Evolutionary conservation across 2,113 vertebrate species (phyloP).

Genomic region (Craseonycteris thonglongyai): DNA sequence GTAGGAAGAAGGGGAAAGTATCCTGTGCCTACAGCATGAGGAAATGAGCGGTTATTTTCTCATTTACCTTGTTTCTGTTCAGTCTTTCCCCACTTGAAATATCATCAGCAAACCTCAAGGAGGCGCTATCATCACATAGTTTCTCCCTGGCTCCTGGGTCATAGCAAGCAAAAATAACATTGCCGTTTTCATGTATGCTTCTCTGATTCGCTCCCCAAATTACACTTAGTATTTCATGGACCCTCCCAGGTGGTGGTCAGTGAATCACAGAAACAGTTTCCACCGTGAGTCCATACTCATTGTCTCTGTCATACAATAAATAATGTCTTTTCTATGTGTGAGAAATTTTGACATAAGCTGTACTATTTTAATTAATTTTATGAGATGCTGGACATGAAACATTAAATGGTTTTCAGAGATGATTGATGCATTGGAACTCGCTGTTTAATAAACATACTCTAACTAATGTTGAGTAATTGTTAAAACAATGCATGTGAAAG

Average conservation of each 20-base stretch:
- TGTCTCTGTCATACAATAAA: neutral
- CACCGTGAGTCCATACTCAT: rapidly evolving
- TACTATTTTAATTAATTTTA: neutral
- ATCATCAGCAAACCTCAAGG: neutral
- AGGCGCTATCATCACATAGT: slow-evolving; percentile 2
- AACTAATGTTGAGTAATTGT: neutral
- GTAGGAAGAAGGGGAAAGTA: neutral
- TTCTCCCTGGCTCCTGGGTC: neutral
- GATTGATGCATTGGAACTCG: neutral
- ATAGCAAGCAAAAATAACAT: neutral
- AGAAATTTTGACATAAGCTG: neutral
- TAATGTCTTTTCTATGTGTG: neutral
- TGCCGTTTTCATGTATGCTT: rapidly evolving
- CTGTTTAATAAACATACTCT: neutral
- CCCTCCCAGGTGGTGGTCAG: neutral
- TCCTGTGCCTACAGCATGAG: neutral
- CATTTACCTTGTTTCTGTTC: rapidly evolving
- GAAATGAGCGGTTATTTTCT: neutral
- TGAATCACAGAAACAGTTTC: neutral
- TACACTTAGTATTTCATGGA: neutral
- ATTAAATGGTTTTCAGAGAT: neutral
- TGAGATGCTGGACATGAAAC: neutral
- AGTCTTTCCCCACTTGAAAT: neutral
- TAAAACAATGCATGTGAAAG: neutral
- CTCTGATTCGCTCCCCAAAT: neutral